Evolutionary conservation across 2,888 invertebrate species (phyloP).

Genomic region (Phytoseiulus persimilis): DNA sequence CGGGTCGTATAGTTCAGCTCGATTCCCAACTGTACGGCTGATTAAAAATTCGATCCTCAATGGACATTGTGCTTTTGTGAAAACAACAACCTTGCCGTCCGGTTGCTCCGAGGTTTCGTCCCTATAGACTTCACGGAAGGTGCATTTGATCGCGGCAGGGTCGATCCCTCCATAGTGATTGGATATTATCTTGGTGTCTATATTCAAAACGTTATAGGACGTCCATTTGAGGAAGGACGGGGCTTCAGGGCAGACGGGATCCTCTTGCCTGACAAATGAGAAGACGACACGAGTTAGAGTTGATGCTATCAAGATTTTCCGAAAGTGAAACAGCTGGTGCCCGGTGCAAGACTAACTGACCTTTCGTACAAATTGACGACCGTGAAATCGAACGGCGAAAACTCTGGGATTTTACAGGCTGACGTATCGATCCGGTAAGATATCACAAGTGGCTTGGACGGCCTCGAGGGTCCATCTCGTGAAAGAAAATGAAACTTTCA

Average conservation of each 20-base stretch:
- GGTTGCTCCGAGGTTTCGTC: not conserved
- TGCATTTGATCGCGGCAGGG: not conserved
- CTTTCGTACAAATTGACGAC: conserved; percentile 42
- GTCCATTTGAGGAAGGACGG: conserved; percentile 34
- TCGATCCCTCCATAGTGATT: not conserved
- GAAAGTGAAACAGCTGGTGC: not conserved
- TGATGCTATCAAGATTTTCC: not conserved
- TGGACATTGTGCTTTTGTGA: not conserved
- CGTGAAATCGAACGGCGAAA: conserved; percentile 43
- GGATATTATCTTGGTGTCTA: not conserved
- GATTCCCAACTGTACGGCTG: not conserved
- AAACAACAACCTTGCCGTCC: not conserved
- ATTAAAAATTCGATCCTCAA: no score
- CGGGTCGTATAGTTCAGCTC: not conserved
- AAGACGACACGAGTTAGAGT: not conserved
- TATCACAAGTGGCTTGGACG: conserved; percentile 21
- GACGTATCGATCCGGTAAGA: conserved; percentile 43
- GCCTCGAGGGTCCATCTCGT: not conserved
- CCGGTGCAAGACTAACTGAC: not conserved
- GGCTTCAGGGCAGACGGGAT: not conserved
- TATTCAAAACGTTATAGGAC: not conserved
- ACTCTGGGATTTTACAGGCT: conserved; percentile 44
- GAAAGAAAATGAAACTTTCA: not conserved
- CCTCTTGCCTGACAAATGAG: not conserved
- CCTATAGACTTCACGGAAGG: not conserved